Evolutionary conservation across 2,888 invertebrate genomes (phyloP), one percentile per base, ranked within the genome.

Genomic region (Aromia moschata): DNA sequence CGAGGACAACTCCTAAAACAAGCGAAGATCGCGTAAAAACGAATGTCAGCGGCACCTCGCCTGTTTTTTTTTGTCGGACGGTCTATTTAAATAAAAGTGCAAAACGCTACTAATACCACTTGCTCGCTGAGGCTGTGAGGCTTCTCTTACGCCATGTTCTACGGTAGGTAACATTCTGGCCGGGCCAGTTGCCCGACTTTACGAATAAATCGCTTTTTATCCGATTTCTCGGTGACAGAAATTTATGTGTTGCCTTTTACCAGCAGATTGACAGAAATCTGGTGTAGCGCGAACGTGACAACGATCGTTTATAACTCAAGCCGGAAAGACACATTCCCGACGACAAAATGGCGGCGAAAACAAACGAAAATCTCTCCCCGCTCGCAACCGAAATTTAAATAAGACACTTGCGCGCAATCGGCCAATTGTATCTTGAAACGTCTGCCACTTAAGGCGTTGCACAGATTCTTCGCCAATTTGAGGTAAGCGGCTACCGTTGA

Each of bases 181-280:
- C 46, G 60, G n/a, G 36, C 33, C 65, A 64, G 62, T 60, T 62
- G 64, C 61, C 67, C 70, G 67, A 65, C 68, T 70, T 71, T 71
- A 74, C 72, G 74, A 77, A 79, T 79, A 79, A 79, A 78, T 79
- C 74, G 78, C 69, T 79, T 79, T 79, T 79, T 79, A 77, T 79
- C 76, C 72, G 78, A 74, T 75, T 74, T 72, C 49, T 68, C 70
- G 60, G 64, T 71, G 79, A 79, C 79, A 71, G 67, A 65, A 74
- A 79, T 79, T 79, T 79, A 79, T 79, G 76, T 70, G 70, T 70
- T 68, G 60, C 56, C 59, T 64, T 64, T 68, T 62, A 60, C 55
- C 60, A 59, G 62, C 59, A 74, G 77, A 79, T 79, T 78, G 79
- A 79, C 79, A 75, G 77, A 78, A 78, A 78, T 77, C 76, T 73